phyloP scores from a whole-genome alignment of 1,140 invertebrate species.

The Battus philenor region DNA sequence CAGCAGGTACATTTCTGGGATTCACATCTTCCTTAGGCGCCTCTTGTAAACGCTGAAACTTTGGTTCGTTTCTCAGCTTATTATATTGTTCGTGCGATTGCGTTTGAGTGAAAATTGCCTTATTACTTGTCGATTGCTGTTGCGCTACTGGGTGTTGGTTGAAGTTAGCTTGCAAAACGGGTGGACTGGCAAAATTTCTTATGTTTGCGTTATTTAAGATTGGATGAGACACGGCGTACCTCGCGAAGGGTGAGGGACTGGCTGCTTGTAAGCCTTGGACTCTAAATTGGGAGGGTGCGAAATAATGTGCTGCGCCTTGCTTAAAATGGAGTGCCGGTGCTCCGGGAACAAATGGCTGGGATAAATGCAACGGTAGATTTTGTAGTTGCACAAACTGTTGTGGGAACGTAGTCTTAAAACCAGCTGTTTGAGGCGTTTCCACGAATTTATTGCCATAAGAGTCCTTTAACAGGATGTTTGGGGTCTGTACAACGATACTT shows the following conservation, averaged over 20 bases:
- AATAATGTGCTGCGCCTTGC: constrained; percentile 41
- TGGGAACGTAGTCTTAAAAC: constrained; percentile 47
- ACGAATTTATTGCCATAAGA: constrained; percentile 59
- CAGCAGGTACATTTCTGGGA: constrained; percentile 16
- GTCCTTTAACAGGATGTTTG: constrained; percentile 49
- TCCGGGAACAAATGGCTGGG: constrained; percentile 48
- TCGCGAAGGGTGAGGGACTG: constrained; percentile 17
- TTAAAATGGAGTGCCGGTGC: constrained; percentile 40
- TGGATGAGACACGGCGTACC: constrained; percentile 33
- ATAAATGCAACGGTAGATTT: constrained; percentile 52
- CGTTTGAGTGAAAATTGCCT: constrained; percentile 30
- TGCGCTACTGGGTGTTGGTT: constrained; percentile 24
- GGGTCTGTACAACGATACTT: constrained; percentile 33
- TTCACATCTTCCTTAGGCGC: not conserved
- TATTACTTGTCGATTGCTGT: constrained; percentile 39
- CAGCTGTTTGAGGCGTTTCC: constrained; percentile 33
- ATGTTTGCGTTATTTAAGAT: constrained; percentile 30
- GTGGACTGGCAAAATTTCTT: constrained; percentile 27
- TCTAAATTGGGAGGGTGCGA: constrained; percentile 35
- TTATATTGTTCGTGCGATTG: constrained; percentile 22
- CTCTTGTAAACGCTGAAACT: constrained; percentile 35
- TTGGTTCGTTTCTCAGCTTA: constrained; percentile 29
- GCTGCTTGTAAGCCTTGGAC: constrained; percentile 35
- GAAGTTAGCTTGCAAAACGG: constrained; percentile 19
- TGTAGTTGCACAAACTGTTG: constrained; percentile 62